These are phyloP conservation scores for Odontocolon sp. DNA, from an alignment of 2,888 invertebrate genomes.

Conservation along the genomic window DNA sequence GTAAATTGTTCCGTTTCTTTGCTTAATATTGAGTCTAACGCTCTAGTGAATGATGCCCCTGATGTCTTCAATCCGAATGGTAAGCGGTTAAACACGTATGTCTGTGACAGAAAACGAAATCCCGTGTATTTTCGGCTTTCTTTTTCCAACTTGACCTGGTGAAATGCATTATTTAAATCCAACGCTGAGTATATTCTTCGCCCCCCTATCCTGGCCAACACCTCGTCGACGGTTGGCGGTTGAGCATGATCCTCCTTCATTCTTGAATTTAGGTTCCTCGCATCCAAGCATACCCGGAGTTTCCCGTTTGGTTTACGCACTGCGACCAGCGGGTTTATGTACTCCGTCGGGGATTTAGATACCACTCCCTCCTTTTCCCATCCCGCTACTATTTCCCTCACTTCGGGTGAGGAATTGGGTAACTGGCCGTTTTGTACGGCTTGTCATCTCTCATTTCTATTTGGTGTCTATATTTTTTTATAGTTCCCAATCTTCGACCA, in stretches of 20 bases:
- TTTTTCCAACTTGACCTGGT: neutral
- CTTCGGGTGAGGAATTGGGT: slow-evolving; percentile 6
- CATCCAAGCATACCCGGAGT: neutral
- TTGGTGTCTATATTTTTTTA: neutral
- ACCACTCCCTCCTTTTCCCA: neutral
- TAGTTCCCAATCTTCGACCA: neutral
- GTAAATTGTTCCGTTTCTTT: neutral
- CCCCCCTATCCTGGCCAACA: neutral
- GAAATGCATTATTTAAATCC: neutral
- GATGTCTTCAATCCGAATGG: too few relatives aligned
- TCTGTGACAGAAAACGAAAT: slow-evolving; percentile 5
- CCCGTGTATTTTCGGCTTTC: slow-evolving; percentile 4
- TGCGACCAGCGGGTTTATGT: neutral
- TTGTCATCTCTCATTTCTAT: slow-evolving; percentile 9
- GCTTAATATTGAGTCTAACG: neutral
- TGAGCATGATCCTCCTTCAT: neutral
- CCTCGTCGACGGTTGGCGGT: too few relatives aligned
- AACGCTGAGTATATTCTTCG: neutral
- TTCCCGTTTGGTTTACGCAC: neutral
- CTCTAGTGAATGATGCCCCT: slow-evolving; percentile 11
- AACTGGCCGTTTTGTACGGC: neutral
- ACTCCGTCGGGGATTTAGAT: neutral
- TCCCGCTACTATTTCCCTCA: neutral
- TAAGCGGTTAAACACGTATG: slow-evolving; percentile 16
- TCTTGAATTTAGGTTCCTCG: neutral